Conservation (phyloP, 2,888 invertebrate species). For the Alentia gelatinosa region DNA sequence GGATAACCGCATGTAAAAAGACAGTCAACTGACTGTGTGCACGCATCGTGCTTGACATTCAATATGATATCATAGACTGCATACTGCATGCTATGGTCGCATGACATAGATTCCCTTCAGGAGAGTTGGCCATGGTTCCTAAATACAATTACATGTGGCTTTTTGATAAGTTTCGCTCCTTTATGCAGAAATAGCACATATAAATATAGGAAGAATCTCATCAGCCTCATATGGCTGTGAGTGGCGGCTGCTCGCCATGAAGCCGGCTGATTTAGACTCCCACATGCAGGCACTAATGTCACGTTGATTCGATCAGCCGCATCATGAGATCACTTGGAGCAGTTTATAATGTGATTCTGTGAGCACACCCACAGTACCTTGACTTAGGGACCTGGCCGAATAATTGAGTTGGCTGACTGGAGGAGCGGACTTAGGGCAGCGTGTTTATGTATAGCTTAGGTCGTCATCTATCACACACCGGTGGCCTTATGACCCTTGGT, state of each 20-base stretch:
- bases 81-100: too few relatives aligned
- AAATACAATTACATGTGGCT: too few relatives aligned
- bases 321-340: background rate
- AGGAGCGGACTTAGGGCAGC: conserved; percentile 2
- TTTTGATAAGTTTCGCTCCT: too few relatives aligned
- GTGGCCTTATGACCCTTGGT: background rate
- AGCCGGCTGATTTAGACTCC: background rate
- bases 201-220: background rate
- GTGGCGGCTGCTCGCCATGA: background rate
- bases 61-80: too few relatives aligned
- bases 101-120: background rate
- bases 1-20: too few relatives aligned
- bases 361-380: background rate
- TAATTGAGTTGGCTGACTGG: background rate
- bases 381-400: background rate
- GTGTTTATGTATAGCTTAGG: background rate
- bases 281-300: background rate
- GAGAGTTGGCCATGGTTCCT: too few relatives aligned
- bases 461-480: background rate
- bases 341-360: background rate
- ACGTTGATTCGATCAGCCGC: background rate
- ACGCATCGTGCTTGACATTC: too few relatives aligned
- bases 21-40: too few relatives aligned
- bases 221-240: background rate
- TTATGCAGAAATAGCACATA: too few relatives aligned